Evolutionary conservation across 2,113 vertebrate species (phyloP).

Genomic region (Rhinoptilus africanus): DNA sequence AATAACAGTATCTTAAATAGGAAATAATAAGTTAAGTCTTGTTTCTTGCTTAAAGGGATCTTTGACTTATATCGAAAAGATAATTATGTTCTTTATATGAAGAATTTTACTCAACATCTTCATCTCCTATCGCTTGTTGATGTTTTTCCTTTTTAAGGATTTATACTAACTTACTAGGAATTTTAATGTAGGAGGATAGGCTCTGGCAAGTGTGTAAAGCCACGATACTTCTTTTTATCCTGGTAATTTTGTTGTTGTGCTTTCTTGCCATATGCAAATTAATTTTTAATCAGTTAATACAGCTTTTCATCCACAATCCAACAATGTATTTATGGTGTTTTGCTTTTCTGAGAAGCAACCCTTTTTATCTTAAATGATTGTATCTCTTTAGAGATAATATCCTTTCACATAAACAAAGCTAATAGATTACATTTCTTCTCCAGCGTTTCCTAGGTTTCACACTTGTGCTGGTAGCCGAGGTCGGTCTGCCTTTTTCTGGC

Average conservation of each 20-base stretch:
- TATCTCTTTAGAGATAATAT: background rate
- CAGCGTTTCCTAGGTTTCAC: background rate
- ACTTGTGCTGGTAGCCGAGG: background rate
- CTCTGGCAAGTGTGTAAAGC: slow-evolving; percentile 5
- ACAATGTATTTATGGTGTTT: background rate
- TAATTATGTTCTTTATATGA: background rate
- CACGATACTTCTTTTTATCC: background rate
- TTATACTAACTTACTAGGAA: background rate
- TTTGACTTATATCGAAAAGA: background rate
- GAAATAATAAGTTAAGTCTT: background rate
- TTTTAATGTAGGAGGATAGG: background rate
- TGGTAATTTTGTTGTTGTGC: background rate
- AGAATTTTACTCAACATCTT: background rate
- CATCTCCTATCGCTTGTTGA: background rate
- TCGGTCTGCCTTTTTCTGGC: background rate
- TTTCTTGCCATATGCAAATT: background rate
- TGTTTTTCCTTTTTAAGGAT: background rate
- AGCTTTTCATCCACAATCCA: background rate
- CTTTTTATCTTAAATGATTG: background rate
- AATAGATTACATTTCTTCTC: background rate
- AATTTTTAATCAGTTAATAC: background rate
- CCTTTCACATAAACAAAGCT: background rate
- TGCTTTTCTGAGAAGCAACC: background rate
- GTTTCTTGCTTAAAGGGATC: slow-evolving; percentile 16
- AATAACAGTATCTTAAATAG: background rate